phyloP scores from a whole-genome alignment of 30 jellyfish, hydroid and myxozoan species.

The Aurelia sp. region DNA sequence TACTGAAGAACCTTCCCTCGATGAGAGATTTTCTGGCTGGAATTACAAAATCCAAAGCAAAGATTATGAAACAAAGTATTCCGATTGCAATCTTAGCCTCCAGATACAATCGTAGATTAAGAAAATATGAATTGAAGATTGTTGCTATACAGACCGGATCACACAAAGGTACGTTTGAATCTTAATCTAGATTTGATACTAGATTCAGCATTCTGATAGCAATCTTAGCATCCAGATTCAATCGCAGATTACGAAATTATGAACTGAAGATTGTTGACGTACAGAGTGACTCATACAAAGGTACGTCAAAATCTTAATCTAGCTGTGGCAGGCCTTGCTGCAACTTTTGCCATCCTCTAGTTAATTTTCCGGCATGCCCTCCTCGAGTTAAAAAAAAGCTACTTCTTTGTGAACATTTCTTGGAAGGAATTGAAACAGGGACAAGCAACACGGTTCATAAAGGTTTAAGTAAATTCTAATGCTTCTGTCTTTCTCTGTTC shows the following conservation, averaged over 20 bases:
- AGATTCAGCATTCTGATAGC: neutral
- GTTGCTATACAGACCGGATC: slow-evolving; percentile 77
- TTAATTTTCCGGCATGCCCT: too few species aligned
- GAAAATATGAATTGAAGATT: slow-evolving; percentile 32
- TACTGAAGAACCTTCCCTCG: neutral
- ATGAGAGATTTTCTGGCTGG: neutral
- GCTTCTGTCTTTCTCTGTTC: too few species aligned
- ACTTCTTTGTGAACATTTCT: too few species aligned
- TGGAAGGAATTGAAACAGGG: too few species aligned
- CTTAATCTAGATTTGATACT: neutral
- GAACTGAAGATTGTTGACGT: slow-evolving; percentile 72
- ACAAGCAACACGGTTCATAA: too few species aligned
- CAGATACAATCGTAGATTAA: neutral
- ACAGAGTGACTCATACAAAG: slow-evolving; percentile 30
- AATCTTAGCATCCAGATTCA: neutral
- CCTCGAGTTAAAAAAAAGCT: too few species aligned
- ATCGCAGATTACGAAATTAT: neutral
- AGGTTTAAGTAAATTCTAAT: too few species aligned
- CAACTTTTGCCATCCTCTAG: too few species aligned
- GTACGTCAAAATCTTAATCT: neutral
- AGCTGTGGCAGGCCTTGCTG: neutral
- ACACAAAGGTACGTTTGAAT: neutral
- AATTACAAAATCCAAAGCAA: too few species aligned
- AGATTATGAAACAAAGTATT: too few species aligned
- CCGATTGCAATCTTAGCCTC: slow-evolving; percentile 16